phyloP scores from a whole-genome alignment of 1,140 invertebrate species.

The Callitettix versicolor region DNA sequence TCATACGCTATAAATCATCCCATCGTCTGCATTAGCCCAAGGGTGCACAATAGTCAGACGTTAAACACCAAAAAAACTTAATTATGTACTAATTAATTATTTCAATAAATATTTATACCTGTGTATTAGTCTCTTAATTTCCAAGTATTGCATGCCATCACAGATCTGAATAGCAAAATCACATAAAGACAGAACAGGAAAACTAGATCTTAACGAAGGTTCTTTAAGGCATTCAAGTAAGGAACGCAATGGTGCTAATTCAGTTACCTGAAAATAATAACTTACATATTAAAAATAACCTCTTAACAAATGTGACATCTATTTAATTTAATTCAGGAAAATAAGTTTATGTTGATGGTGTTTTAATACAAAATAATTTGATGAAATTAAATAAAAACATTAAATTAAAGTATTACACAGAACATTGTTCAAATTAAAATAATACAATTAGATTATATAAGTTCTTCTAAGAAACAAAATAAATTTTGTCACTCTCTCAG shows the following conservation, averaged over 20 bases:
- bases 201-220: slow-evolving; percentile 71
- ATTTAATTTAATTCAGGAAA: not conserved
- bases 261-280: slow-evolving; percentile 60
- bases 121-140: slow-evolving; percentile 88
- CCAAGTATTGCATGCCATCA: slow-evolving; percentile 92
- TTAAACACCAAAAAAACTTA: too few relatives aligned
- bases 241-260: slow-evolving; percentile 87
- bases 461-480: too few relatives aligned
- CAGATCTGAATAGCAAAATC: slow-evolving; percentile 91
- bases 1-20: too few relatives aligned
- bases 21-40: too few relatives aligned
- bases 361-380: too few relatives aligned
- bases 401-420: not conserved
- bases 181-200: slow-evolving; percentile 78
- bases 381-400: not conserved
- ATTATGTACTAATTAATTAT: too few relatives aligned
- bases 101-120: too few relatives aligned
- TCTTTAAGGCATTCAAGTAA: slow-evolving; percentile 93
- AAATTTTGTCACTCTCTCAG: too few relatives aligned
- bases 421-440: too few relatives aligned
- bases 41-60: too few relatives aligned
- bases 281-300: too few relatives aligned
- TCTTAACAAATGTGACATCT: not conserved
- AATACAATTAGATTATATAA: too few relatives aligned
- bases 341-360: not conserved